A percentile compares a stretch with the other conserved stretches of the same genome.
These are phyloP conservation scores for Montipora sp. DNA, from an alignment of 64 coral and sea anemone species.

Conservation along the genomic window DNA sequence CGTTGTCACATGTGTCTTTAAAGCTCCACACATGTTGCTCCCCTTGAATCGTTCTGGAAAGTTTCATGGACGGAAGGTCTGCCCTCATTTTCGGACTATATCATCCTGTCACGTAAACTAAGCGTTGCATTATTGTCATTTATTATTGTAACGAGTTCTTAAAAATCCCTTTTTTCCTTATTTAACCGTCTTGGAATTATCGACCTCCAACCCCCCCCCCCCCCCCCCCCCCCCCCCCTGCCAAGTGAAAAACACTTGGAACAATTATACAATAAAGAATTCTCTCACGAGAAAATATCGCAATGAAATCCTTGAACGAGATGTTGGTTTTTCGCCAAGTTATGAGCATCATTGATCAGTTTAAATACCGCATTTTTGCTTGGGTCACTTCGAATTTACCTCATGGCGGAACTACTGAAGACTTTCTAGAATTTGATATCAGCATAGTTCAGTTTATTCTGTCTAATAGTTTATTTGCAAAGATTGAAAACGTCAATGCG, in stretches of 20 bases:
- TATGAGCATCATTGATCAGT: neutral
- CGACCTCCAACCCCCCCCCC: neutral
- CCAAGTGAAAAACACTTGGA: neutral
- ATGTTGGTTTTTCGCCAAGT: too few relatives aligned
- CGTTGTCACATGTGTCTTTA: neutral
- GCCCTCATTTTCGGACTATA: neutral
- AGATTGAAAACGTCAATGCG: too few relatives aligned
- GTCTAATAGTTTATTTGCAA: too few relatives aligned
- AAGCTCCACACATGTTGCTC: neutral
- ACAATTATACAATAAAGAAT: neutral
- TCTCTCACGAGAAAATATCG: constrained; percentile 22
- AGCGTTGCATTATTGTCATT: neutral
- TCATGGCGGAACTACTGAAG: too few relatives aligned
- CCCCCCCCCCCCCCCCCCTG: neutral
- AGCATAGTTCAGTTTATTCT: too few relatives aligned
- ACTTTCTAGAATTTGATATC: too few relatives aligned
- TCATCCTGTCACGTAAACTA: neutral
- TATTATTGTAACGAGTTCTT: neutral
- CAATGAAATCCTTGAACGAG: neutral
- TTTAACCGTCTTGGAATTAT: neutral
- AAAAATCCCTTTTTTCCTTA: neutral
- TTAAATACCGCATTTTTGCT: neutral
- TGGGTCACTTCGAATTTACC: neutral
- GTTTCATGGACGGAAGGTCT: too few relatives aligned
- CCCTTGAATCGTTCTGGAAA: neutral